A percentile compares a stretch with the other conserved stretches of the same genome.
Evolutionary conservation across 2,113 vertebrate species (phyloP).

Genomic region (Anguilla japonica): DNA sequence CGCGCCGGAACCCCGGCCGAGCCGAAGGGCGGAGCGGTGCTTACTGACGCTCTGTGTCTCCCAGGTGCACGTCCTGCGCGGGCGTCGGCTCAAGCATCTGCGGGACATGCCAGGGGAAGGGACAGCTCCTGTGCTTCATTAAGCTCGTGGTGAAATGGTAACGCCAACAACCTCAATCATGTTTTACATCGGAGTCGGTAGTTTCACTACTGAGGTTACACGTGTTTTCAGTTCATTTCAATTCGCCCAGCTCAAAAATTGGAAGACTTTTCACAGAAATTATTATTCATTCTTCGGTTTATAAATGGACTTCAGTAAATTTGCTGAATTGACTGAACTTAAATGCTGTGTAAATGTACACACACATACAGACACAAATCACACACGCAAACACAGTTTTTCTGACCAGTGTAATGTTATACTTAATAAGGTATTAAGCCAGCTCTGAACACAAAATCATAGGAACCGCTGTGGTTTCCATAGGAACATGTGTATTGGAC

Average conservation of each 20-base stretch:
- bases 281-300: no score
- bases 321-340: no score
- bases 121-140: constrained; percentile 38
- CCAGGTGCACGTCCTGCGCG: constrained; percentile 37
- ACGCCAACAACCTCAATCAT: not conserved
- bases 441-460: not conserved
- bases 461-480: not conserved
- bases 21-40: not conserved
- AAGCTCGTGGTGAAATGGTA: constrained; percentile 50
- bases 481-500: not conserved
- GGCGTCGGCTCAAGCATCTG: constrained; percentile 25
- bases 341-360: no score
- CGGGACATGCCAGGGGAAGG: constrained; percentile 30
- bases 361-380: no score
- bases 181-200: not conserved
- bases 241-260: no score
- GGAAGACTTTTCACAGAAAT: no score
- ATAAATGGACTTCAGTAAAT: no score
- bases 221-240: no score
- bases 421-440: not conserved
- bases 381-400: no score
- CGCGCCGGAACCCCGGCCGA: no score
- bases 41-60: not conserved
- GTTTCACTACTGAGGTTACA: no score
- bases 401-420: no score